Evolutionary conservation across 2,888 invertebrate species (phyloP).

Genomic region (Oscheius sp.): DNA sequence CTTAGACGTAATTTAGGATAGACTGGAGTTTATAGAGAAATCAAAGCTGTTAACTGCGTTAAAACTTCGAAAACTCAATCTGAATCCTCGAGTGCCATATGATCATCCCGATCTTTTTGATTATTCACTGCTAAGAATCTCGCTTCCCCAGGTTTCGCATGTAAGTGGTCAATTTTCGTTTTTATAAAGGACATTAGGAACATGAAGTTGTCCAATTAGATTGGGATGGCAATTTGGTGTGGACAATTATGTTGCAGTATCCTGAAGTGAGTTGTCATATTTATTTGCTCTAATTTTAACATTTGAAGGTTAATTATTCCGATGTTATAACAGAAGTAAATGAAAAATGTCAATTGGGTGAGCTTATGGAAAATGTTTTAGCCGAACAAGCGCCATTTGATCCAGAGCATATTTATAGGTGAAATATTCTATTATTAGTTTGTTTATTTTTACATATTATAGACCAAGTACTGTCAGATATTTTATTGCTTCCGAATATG

Average conservation of each 20-base stretch:
- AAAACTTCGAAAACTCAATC: slow-evolving; percentile 75
- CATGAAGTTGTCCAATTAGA: slow-evolving; percentile 73
- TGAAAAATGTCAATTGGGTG: slow-evolving; percentile 74
- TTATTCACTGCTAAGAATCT: slow-evolving; percentile 55
- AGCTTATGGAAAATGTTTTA: slow-evolving; percentile 78
- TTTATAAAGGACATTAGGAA: slow-evolving; percentile 36
- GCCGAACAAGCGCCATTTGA: slow-evolving; percentile 81
- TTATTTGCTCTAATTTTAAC: neutral
- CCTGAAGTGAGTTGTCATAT: slow-evolving; percentile 49
- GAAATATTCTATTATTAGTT: neutral
- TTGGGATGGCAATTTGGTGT: slow-evolving; percentile 75
- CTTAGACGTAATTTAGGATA: slow-evolving; percentile 38
- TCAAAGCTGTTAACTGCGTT: slow-evolving; percentile 75
- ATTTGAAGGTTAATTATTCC: slow-evolving; percentile 77
- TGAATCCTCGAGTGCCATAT: slow-evolving; percentile 62
- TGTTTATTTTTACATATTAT: neutral
- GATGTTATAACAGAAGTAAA: slow-evolving; percentile 87
- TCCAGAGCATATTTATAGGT: slow-evolving; percentile 78
- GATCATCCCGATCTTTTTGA: slow-evolving; percentile 61
- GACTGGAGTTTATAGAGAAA: slow-evolving; percentile 75
- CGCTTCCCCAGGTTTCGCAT: slow-evolving; percentile 19
- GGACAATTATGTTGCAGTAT: slow-evolving; percentile 69
- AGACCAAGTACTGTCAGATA: slow-evolving; percentile 61
- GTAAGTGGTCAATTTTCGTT: neutral
- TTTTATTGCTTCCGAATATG: slow-evolving; percentile 60